Conservation (phyloP, 64 coral and sea anemone genomes). For the Trachythela sp. region DNA sequence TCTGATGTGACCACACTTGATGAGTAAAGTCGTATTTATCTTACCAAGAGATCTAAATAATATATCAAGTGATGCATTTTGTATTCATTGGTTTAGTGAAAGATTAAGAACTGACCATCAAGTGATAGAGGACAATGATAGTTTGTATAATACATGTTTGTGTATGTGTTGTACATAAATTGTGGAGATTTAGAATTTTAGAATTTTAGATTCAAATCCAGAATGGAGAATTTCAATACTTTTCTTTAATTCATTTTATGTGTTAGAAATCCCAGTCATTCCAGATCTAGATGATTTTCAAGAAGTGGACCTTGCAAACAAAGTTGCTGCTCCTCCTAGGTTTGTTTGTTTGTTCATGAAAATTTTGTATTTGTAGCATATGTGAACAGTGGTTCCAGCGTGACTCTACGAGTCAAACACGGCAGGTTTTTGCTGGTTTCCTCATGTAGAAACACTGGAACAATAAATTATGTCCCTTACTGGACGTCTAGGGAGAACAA, state of each 20-base stretch:
- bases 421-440: no score
- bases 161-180: not conserved
- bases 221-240: not conserved
- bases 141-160: not conserved
- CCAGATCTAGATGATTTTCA: constrained; percentile 94
- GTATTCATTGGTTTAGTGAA: not conserved
- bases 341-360: no score
- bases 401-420: no score
- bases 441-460: no score
- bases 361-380: no score
- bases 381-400: no score
- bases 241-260: not conserved
- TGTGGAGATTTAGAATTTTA: not conserved
- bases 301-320: constrained; percentile 91
- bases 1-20: not conserved
- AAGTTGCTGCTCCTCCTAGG: constrained; percentile 93
- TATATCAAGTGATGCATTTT: not conserved
- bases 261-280: constrained; percentile 80
- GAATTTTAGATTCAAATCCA: no score
- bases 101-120: not conserved
- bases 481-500: no score
- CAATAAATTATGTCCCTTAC: no score
- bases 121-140: not conserved
- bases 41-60: no score
- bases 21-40: not conserved